Evolutionary conservation across 2,113 vertebrate species (phyloP).

Genomic region (Oncorhynchus clarkii): DNA sequence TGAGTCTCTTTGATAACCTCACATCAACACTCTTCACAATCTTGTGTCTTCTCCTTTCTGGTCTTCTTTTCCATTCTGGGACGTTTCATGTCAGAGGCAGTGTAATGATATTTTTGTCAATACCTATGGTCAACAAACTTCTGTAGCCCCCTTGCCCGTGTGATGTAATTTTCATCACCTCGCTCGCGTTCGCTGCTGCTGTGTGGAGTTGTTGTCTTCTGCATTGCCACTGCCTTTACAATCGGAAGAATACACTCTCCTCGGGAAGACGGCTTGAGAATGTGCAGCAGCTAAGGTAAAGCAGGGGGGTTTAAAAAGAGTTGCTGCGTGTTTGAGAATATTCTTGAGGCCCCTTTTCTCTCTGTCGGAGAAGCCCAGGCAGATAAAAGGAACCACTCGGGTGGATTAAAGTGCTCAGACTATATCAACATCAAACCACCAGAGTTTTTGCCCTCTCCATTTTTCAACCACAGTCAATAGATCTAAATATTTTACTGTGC

Average conservation of each 20-base stretch:
- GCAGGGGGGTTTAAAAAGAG: constrained; percentile 59
- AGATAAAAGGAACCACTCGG: constrained; percentile 98
- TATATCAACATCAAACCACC: constrained; percentile 98
- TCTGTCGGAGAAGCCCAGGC: constrained; percentile 78
- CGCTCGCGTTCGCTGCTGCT: constrained; percentile 27
- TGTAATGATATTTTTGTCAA: constrained; percentile 63
- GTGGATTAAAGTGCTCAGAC: constrained; percentile 97
- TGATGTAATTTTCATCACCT: constrained; percentile 73
- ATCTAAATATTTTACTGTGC: constrained; percentile 99
- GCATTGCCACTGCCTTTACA: constrained; percentile 36
- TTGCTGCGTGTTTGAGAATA: constrained; percentile 71
- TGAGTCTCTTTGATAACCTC: constrained; percentile 29
- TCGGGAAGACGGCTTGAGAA: neutral
- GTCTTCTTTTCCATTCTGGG: constrained; percentile 16
- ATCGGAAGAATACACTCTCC: constrained; percentile 36
- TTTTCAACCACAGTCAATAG: constrained; percentile 99
- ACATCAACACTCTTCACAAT: constrained; percentile 15
- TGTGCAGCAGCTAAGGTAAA: constrained; percentile 19
- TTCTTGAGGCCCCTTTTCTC: constrained; percentile 73
- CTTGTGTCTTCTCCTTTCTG: constrained; percentile 19
- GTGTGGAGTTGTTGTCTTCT: constrained; percentile 28
- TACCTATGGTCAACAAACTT: constrained; percentile 70
- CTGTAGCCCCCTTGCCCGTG: constrained; percentile 51
- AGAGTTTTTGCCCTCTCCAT: constrained; percentile 97
- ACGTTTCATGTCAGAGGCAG: constrained; percentile 45